A percentile compares a stretch with the other conserved stretches of the same genome.
Evolutionary conservation across 2,888 invertebrate genomes (phyloP).

Genomic region (Euclidia mi): DNA sequence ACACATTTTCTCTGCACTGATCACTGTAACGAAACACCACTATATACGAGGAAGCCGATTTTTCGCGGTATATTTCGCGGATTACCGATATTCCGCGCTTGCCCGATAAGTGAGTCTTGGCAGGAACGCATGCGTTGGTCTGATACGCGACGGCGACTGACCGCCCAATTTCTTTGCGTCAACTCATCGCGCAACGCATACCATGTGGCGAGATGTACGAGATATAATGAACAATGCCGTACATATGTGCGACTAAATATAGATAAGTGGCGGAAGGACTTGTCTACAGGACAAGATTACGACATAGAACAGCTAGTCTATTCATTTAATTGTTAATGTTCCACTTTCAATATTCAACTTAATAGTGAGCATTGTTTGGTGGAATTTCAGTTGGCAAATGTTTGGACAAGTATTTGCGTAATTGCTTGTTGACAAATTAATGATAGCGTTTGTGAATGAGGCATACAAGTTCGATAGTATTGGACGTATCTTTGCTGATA

Average conservation of each 20-base stretch:
- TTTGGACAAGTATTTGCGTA: too few species aligned
- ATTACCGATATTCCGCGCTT: conserved; percentile 29
- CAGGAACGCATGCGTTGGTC: conserved; percentile 72
- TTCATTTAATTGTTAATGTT: too few species aligned
- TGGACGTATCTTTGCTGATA: too few species aligned
- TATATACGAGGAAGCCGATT: too few species aligned
- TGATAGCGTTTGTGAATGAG: too few species aligned
- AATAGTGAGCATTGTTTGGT: too few species aligned
- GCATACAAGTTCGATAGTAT: too few species aligned
- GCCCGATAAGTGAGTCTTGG: conserved; percentile 34
- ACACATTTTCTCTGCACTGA: conserved; percentile 41
- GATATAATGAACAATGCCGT: conserved; percentile 58
- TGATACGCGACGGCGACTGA: conserved; percentile 79
- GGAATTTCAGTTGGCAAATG: too few species aligned
- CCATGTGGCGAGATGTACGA: conserved; percentile 65
- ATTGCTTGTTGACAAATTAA: too few species aligned
- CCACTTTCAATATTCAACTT: too few species aligned
- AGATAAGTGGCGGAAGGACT: conserved; percentile 46
- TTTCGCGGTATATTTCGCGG: background rate
- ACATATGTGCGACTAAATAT: conserved; percentile 55
- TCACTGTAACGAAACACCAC: conserved; percentile 21
- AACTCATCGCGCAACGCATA: conserved; percentile 57
- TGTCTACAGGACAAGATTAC: conserved; percentile 41
- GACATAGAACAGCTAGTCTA: conserved; percentile 31
- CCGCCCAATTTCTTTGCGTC: conserved; percentile 77